Evolutionary conservation across 2,113 vertebrate species (phyloP).

Genomic region (Rissa tridactyla): DNA sequence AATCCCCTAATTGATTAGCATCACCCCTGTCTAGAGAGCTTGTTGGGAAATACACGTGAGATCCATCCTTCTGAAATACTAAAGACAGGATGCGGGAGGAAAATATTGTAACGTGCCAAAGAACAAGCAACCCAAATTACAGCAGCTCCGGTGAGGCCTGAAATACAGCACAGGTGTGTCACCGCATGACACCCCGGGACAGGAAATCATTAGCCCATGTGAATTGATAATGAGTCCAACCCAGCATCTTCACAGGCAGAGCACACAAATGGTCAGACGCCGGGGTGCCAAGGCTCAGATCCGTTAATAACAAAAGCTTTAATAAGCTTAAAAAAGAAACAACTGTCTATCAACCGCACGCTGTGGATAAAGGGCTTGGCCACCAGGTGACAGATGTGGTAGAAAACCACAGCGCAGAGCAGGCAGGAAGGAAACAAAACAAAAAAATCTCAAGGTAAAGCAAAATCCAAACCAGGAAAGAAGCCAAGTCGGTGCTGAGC

Average conservation of each 20-base stretch:
- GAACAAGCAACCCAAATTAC: not conserved
- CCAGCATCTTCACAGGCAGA: not conserved
- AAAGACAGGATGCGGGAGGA: not conserved
- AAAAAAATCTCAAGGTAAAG: not conserved
- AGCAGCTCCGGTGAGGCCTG: not conserved
- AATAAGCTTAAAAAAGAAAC: not conserved
- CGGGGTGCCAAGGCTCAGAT: not conserved
- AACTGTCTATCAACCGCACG: not conserved
- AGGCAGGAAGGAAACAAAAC: not conserved
- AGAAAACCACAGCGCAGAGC: not conserved
- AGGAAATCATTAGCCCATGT: conserved; percentile 21
- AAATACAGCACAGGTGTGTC: conserved; percentile 37
- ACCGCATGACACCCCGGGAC: not conserved
- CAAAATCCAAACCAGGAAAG: not conserved
- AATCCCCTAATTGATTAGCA: not conserved
- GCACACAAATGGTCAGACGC: conserved; percentile 40
- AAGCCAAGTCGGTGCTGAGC: not conserved
- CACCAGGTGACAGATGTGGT: not conserved
- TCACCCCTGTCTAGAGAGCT: not conserved
- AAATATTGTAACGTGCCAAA: not conserved
- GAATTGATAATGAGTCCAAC: not conserved
- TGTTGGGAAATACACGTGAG: accelerated
- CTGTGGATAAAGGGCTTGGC: not conserved
- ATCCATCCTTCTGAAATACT: not conserved
- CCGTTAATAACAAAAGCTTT: not conserved